Conservation (phyloP, 2,797 vertebrate species). For the Delichon dasypus region DNA sequence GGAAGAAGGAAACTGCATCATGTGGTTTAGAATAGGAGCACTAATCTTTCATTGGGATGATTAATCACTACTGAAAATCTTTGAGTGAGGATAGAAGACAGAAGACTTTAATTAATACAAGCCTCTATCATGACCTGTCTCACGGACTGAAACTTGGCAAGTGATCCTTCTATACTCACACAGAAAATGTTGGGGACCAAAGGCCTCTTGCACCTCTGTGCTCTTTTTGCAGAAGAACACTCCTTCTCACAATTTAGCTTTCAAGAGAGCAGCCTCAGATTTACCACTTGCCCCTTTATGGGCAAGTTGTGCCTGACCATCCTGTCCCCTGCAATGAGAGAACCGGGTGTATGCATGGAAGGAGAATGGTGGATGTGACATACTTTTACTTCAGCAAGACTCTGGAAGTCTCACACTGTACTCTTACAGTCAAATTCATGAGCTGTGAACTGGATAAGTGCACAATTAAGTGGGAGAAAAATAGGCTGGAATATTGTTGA, state of each 20-base stretch:
- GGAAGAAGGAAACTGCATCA: not conserved
- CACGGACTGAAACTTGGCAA: not conserved
- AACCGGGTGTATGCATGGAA: not conserved
- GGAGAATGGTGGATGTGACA: not conserved
- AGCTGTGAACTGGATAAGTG: not conserved
- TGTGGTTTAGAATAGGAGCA: not conserved
- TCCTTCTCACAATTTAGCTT: not conserved
- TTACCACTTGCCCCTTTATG: fast-evolving
- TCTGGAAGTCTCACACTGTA: not conserved
- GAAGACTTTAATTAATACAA: not conserved
- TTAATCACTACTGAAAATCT: not conserved
- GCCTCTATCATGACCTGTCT: not conserved
- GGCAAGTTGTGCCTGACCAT: not conserved
- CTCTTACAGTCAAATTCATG: not conserved
- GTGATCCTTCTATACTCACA: not conserved
- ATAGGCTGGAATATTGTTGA: not conserved
- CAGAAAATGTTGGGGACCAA: not conserved
- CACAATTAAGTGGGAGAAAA: not conserved
- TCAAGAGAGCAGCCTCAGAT: not conserved
- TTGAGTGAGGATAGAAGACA: not conserved
- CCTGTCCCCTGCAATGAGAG: not conserved
- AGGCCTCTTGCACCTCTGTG: not conserved
- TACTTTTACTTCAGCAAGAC: not conserved
- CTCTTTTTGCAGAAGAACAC: not conserved
- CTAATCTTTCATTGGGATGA: not conserved